Percentiles rank a stretch among this genome's conserved stretches.
These are phyloP conservation scores for Platichthys stellatus DNA, from an alignment of 2,113 vertebrate genomes.

Conservation along the genomic window DNA sequence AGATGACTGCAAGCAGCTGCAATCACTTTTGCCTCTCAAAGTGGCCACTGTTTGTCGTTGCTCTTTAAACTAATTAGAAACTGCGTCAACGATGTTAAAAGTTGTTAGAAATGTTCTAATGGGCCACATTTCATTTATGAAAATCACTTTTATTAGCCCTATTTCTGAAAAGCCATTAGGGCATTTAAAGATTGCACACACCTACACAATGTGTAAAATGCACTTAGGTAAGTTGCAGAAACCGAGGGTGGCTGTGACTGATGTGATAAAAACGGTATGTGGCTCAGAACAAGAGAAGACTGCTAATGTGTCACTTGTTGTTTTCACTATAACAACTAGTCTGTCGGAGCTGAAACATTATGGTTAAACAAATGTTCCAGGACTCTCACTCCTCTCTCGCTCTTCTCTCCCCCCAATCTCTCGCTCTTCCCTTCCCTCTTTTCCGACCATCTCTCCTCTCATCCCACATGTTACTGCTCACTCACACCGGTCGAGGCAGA, in stretches of 20 bases:
- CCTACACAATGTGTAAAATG: slow-evolving; percentile 2
- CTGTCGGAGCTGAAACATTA: too few relatives aligned
- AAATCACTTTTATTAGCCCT: background rate
- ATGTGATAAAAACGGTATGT: background rate
- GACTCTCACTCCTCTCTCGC: too few relatives aligned
- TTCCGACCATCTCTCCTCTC: too few relatives aligned
- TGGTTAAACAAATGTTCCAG: too few relatives aligned
- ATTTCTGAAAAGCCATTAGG: background rate
- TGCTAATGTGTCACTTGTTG: background rate
- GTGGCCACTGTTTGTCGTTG: background rate
- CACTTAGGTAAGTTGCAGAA: background rate
- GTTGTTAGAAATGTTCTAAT: too few relatives aligned
- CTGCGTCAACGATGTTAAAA: background rate
- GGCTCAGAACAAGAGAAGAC: background rate
- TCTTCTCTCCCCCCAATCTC: too few relatives aligned
- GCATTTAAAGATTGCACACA: background rate
- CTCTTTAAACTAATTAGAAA: background rate
- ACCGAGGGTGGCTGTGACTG: slow-evolving; percentile 6
- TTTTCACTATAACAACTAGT: too few relatives aligned
- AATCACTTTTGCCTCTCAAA: too few relatives aligned
- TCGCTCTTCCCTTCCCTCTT: too few relatives aligned
- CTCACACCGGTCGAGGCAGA: too few relatives aligned
- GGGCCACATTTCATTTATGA: background rate
- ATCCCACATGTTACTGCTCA: too few relatives aligned
- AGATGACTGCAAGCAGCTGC: background rate